phyloP scores from a whole-genome alignment of 2,797 vertebrate species.

The Orientallactaga sibirica region DNA sequence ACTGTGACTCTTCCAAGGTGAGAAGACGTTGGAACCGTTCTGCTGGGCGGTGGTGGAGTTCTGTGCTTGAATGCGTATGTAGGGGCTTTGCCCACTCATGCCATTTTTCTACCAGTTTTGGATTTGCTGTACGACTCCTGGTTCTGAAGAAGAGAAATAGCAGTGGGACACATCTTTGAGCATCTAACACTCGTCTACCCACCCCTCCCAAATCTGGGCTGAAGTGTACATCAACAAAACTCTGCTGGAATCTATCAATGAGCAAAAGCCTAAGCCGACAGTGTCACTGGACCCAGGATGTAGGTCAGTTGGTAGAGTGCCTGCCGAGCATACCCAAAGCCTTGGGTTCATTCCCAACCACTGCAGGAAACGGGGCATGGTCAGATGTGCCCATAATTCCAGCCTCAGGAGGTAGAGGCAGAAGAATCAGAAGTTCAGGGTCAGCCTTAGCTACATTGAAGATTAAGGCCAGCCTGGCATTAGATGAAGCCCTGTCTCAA shows the following conservation, averaged over 20 bases:
- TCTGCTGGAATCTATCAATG: not conserved
- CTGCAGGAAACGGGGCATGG: no score
- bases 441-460: no score
- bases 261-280: not conserved
- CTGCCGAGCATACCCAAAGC: no score
- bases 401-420: no score
- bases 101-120: not conserved
- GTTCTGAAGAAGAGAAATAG: not conserved
- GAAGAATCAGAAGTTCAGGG: no score
- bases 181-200: accelerated
- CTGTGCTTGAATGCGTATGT: not conserved
- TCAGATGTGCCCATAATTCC: no score
- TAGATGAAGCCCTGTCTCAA: no score
- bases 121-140: not conserved
- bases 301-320: no score
- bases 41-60: not conserved
- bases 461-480: no score
- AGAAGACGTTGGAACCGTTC: not conserved
- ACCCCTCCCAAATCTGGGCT: not conserved
- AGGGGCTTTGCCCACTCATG: not conserved
- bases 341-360: no score
- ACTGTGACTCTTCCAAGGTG: not conserved
- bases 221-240: not conserved
- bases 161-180: no score
- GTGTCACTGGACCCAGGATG: no score